These are phyloP conservation scores for Brenthis ino DNA, from an alignment of 2,888 invertebrate genomes.

Conservation along the genomic window DNA sequence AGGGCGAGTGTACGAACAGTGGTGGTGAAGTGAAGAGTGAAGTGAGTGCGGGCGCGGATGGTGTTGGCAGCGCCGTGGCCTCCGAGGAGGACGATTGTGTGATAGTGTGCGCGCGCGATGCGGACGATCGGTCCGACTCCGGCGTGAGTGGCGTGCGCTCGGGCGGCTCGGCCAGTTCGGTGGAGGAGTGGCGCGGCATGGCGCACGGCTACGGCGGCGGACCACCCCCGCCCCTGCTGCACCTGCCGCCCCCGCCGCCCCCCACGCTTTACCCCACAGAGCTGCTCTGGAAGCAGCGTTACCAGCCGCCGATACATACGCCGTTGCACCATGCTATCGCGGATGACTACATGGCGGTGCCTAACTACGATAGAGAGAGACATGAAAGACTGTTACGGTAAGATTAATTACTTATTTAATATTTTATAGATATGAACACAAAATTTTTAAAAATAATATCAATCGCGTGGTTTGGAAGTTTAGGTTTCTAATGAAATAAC, in stretches of 20 bases:
- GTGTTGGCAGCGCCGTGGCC: slow-evolving; percentile 80
- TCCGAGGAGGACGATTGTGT: slow-evolving; percentile 85
- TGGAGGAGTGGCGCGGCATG: slow-evolving; percentile 89
- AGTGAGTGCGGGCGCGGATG: slow-evolving; percentile 76
- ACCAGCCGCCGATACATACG: slow-evolving; percentile 80
- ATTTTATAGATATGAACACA: too few species aligned
- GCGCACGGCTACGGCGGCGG: slow-evolving; percentile 87
- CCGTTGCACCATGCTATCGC: slow-evolving; percentile 79
- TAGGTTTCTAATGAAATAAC: too few species aligned
- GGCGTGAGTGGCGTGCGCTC: slow-evolving; percentile 90
- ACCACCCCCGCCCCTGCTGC: slow-evolving; percentile 80
- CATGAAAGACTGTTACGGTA: slow-evolving; percentile 86
- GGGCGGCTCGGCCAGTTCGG: slow-evolving; percentile 87
- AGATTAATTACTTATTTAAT: slow-evolving; percentile 44
- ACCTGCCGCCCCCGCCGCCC: slow-evolving; percentile 76
- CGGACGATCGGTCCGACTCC: slow-evolving; percentile 84
- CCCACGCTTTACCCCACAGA: slow-evolving; percentile 79
- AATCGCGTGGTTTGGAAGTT: background rate
- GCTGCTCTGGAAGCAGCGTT: slow-evolving; percentile 84
- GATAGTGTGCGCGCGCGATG: slow-evolving; percentile 84
- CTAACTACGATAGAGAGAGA: slow-evolving; percentile 84
- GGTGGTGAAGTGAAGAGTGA: slow-evolving; percentile 77
- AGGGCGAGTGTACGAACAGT: slow-evolving; percentile 62
- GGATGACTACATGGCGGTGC: slow-evolving; percentile 77
- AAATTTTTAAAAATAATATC: background rate